phyloP scores from a whole-genome alignment of 2,797 vertebrate species.

The Leucoraja ocellata region DNA sequence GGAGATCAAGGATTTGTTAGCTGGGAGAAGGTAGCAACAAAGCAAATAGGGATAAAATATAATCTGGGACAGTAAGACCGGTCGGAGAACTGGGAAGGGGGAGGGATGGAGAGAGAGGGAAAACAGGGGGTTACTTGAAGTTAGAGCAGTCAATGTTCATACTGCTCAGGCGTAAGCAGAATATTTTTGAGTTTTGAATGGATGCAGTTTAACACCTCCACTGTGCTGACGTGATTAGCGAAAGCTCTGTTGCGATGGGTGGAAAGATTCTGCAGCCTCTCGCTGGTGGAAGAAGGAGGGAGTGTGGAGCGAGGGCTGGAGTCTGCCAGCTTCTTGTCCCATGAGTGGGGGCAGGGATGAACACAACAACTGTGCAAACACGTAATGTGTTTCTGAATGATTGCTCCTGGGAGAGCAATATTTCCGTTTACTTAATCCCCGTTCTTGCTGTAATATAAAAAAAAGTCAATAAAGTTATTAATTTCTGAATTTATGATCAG shows the following conservation, averaged over 20 bases:
- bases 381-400: constrained; percentile 8
- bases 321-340: not conserved
- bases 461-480: constrained; percentile 32
- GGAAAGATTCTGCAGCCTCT: not conserved
- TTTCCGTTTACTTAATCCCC: constrained; percentile 5
- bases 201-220: too few relatives aligned
- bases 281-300: not conserved
- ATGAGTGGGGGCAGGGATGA: not conserved
- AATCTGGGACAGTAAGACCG: too few relatives aligned
- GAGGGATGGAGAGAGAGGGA: too few relatives aligned
- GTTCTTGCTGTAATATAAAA: not conserved
- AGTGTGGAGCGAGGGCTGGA: not conserved
- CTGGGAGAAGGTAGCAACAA: too few relatives aligned
- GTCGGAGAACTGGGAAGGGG: too few relatives aligned
- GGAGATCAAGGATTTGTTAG: too few relatives aligned
- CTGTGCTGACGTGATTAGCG: not conserved
- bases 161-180: too few relatives aligned
- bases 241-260: not conserved
- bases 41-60: too few relatives aligned
- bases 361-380: constrained; percentile 11
- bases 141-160: too few relatives aligned
- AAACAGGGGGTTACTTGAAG: too few relatives aligned
- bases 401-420: constrained; percentile 22
- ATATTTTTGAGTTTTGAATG: too few relatives aligned
- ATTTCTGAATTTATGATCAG: constrained; percentile 11